Evolutionary conservation across 2,797 vertebrate genomes (phyloP), one percentile per base, ranked within the genome.

Genomic region (Amphiprion clarkii): DNA sequence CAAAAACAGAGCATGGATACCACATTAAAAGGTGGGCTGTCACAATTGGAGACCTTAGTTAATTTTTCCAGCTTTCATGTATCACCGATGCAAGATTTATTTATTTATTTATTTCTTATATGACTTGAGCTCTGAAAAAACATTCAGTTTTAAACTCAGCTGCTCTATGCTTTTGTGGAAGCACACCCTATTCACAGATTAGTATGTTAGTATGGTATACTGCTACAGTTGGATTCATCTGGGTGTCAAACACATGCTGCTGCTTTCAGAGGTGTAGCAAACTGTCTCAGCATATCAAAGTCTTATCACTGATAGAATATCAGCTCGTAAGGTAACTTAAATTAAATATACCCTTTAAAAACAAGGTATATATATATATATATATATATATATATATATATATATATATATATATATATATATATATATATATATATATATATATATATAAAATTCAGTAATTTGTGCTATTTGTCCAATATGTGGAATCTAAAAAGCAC

Each of bases 401-500:
- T 57, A 31, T 23, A 67, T 17, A 64, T 4, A 66, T 73, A 52
- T 55, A 52, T 44, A 82, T 49, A 49, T 10, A 61, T 56, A 58
- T 53, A 33, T 21, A 63, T 79, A 57, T 49, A 49, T 49, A 48
- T 48, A 8, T 33, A 33, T 17, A 64, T 4, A 66, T 73, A 52
- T 51, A 52, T 33, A 64, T 54, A 57, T 52, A 31, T 23, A 67
- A 77, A 52, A 71, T 81, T 84, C 67, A 76, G 63, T 76, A 75
- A 56, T 90, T 23, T 92, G 91, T 93, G 89, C 90, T 81, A 80
- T 88, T 86, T 79, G 71, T 87, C 74, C 57, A 84, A 78, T 66
- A 82, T 21, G 61, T 21, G 25, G 44, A 33, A 64, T 63, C 83
- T 2, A 75, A 86, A 89, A 87, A 87, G 74, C 79, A 81, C 71